phyloP scores from a whole-genome alignment of 2,888 invertebrate genomes.

The Lithophane leautieri region DNA sequence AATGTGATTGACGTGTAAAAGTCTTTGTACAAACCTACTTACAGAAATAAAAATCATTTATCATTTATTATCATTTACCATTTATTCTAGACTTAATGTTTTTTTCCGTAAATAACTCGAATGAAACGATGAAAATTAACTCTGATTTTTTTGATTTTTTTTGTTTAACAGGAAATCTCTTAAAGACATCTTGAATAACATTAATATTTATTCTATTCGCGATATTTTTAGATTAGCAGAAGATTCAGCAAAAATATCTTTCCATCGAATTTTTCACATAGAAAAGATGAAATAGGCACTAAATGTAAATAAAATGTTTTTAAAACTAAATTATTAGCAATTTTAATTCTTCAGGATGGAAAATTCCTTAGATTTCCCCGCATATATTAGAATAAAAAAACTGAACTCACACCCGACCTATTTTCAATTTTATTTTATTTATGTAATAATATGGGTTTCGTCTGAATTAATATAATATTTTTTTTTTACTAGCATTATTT shows the following conservation, averaged over 20 bases:
- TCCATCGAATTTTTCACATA: background rate
- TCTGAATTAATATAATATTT: too few relatives aligned
- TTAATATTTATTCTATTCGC: background rate
- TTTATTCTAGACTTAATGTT: too few relatives aligned
- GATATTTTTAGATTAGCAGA: background rate
- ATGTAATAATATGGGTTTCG: too few relatives aligned
- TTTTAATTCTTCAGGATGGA: background rate
- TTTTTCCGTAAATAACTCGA: background rate
- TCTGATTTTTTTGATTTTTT: background rate
- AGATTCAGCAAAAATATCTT: background rate
- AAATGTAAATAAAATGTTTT: background rate
- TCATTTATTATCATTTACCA: too few relatives aligned
- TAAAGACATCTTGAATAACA: background rate
- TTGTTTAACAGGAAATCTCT: background rate
- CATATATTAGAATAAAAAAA: background rate
- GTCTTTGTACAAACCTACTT: too few relatives aligned
- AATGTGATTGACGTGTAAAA: too few relatives aligned
- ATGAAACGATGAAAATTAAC: background rate
- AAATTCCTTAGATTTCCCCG: background rate
- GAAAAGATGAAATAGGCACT: background rate
- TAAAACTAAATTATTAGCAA: constrained; percentile 1
- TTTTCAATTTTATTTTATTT: too few relatives aligned
- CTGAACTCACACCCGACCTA: too few relatives aligned
- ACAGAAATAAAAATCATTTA: too few relatives aligned
- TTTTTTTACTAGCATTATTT: background rate